These are phyloP conservation scores for Zophobas morio DNA, from an alignment of 1,140 invertebrate species.

Conservation along the genomic window DNA sequence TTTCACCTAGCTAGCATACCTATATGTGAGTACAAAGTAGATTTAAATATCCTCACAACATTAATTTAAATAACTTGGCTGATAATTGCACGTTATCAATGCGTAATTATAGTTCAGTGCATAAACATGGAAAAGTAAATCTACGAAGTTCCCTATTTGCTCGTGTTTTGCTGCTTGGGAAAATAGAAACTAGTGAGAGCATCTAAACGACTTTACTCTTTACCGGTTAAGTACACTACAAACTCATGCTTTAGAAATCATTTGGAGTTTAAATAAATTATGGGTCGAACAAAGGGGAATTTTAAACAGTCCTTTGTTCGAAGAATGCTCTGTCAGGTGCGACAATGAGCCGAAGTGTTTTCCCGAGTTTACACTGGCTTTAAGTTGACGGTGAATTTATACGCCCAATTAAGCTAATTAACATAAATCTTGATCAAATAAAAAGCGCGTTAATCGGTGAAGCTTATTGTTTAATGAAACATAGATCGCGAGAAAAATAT, in stretches of 20 bases:
- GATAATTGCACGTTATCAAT: too few relatives aligned
- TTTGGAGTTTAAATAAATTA: neutral
- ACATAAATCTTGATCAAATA: conserved; percentile 33
- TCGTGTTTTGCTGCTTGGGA: too few relatives aligned
- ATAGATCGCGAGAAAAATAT: conserved; percentile 8
- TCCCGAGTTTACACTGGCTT: conserved; percentile 17
- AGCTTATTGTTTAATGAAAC: conserved; percentile 21
- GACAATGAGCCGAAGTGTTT: conserved; percentile 33
- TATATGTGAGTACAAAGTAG: too few relatives aligned
- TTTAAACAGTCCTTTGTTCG: conserved; percentile 31
- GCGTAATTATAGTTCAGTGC: too few relatives aligned
- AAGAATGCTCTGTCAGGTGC: conserved; percentile 15
- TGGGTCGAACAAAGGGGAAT: conserved; percentile 11
- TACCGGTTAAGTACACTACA: too few relatives aligned
- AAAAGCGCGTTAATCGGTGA: neutral
- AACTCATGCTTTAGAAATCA: neutral
- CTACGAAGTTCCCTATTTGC: too few relatives aligned
- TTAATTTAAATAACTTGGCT: too few relatives aligned
- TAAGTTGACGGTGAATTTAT: conserved; percentile 23
- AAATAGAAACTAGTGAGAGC: too few relatives aligned
- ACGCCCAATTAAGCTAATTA: conserved; percentile 31
- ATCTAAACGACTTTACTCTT: too few relatives aligned
- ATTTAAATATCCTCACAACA: too few relatives aligned
- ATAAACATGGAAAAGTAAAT: too few relatives aligned
- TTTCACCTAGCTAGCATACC: too few relatives aligned